Base-by-base conservation (phyloP, 2,888 invertebrate genomes). In the Brachyptera risi region DNA sequence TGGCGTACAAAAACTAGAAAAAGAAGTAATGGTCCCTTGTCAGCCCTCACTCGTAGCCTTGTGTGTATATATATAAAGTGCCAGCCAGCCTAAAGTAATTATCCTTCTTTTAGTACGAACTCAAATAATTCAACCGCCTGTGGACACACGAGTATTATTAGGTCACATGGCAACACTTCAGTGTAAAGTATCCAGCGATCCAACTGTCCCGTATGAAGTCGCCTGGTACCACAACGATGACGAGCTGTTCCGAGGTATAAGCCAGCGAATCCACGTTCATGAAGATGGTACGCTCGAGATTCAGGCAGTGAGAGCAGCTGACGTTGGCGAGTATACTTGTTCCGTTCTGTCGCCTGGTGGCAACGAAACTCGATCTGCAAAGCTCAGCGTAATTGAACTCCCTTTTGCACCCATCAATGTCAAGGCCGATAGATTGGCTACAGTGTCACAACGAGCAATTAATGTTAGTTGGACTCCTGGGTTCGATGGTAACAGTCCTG, bases 401-500 rank as follows among this genome's bases (percentile, higher is more conserved):
- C 99, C 99, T 0, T 93, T 92, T 72, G 88, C 95, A 24, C 98
- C 98, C 0, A 88, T 88, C 49, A 91, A 92, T 71, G 91, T 93
- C 0, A 83, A 85, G 67, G 96, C 95, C 0, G 77, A 76, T 61
- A 78, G 87, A 66, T 79, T 81, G 3, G 80, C 83, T 13, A 24
- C 62, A 23, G 31, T 49, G 4, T 80, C 83, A 1, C 85, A 85
- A 63, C 83, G 84, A 72, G 89, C 91, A 26, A 91, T 97, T 65
- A 92, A 95, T 71, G 86, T 98, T 2, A 88, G 88, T 19, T 99
- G 98, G 97, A 90, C 90, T 11, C 90, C 94, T 0, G 95, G 95
- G 26, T 99, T 97, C 75, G 94, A 98, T 77, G 99, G 99, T 59
- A 97, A 99, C 75, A 95, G 95, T 71, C 93, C 94, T 9, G 88